These are phyloP conservation scores for Sphyrna mokarran DNA, from an alignment of 2,113 vertebrate species.

Conservation along the genomic window DNA sequence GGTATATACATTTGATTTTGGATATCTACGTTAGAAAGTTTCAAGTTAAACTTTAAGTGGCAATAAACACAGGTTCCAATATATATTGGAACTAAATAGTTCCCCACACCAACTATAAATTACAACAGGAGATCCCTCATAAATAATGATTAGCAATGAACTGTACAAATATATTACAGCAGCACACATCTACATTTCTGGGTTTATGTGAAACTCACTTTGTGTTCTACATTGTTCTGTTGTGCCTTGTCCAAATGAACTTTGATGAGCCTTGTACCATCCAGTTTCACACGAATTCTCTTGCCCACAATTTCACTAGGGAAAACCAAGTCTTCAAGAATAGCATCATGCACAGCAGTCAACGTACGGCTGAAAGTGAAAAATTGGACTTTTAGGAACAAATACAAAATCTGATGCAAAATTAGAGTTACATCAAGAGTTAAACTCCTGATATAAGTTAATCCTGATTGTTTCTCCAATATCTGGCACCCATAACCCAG, in stretches of 20 bases:
- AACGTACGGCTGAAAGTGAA: constrained; percentile 73
- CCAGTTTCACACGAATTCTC: constrained; percentile 88
- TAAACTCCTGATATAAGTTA: not conserved
- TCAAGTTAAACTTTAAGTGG: not conserved
- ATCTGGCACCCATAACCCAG: not conserved
- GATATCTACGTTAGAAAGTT: constrained; percentile 49
- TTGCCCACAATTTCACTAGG: constrained; percentile 98
- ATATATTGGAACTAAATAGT: not conserved
- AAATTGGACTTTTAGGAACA: not conserved
- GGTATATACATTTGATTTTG: constrained; percentile 36
- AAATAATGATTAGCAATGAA: not conserved
- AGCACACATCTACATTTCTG: not conserved
- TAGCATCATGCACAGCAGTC: constrained; percentile 89
- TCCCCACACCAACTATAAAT: not conserved
- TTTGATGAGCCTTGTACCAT: constrained; percentile 94
- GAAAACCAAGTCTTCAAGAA: constrained; percentile 95
- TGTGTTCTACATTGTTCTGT: constrained; percentile 98
- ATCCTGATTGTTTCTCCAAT: not conserved
- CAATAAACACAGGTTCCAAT: not conserved
- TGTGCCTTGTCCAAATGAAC: constrained; percentile 97
- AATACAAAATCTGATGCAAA: not conserved
- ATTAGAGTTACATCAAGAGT: too few relatives aligned
- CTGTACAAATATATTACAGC: not conserved
- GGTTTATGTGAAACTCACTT: constrained; percentile 58
- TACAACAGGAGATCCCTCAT: not conserved